These are phyloP conservation scores for Paragorgia papillata DNA, from an alignment of 92 coral and sea anemone species.

Conservation along the genomic window DNA sequence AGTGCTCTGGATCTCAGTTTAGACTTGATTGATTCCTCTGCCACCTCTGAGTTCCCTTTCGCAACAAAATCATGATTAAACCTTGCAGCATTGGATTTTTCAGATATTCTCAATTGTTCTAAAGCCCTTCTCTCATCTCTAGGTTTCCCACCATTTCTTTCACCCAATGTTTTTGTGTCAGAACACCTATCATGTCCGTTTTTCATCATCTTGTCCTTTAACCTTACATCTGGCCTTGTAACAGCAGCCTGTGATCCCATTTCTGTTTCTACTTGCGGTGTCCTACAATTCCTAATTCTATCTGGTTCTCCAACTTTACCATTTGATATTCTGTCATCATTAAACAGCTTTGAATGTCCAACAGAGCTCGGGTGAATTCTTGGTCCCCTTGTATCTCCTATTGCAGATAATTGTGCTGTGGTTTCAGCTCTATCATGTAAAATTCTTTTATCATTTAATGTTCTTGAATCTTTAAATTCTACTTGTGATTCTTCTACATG, in stretches of 20 bases:
- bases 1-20: background rate
- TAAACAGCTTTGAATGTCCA: too few relatives aligned
- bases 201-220: too few relatives aligned
- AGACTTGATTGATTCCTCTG: background rate
- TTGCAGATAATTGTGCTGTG: background rate
- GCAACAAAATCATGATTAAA: background rate
- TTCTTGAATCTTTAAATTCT: background rate
- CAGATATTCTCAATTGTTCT: background rate
- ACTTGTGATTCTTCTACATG: background rate
- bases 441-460: background rate
- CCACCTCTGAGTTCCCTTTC: background rate
- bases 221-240: too few relatives aligned
- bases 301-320: too few relatives aligned
- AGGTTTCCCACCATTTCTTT: background rate
- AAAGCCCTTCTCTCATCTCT: background rate
- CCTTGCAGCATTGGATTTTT: background rate
- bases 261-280: too few relatives aligned
- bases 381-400: too few relatives aligned
- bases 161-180: too few relatives aligned
- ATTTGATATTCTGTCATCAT: too few relatives aligned
- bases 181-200: too few relatives aligned
- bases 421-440: background rate
- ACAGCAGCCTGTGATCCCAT: too few relatives aligned
- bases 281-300: too few relatives aligned
- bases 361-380: too few relatives aligned